Evolutionary conservation across 2,888 invertebrate genomes (phyloP).

Genomic region (Synergus umbraculus): DNA sequence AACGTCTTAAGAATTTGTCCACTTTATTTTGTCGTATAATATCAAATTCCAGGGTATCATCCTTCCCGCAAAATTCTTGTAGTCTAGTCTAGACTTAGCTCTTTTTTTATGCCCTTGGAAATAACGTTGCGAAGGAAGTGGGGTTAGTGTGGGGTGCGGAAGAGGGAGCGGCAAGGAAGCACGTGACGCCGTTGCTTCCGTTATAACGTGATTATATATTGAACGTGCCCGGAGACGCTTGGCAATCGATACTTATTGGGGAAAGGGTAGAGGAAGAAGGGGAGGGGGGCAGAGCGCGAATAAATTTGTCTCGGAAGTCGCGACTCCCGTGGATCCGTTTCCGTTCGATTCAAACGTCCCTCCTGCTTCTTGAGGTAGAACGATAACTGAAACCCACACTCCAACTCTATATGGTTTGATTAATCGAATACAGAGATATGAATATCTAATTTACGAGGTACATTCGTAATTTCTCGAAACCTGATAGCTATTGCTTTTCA

Average conservation of each 20-base stretch:
- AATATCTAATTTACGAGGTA: slow-evolving; percentile 26
- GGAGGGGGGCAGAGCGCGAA: slow-evolving; percentile 61
- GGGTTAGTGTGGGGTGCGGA: background rate
- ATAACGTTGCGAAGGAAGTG: slow-evolving; percentile 55
- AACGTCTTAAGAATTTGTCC: slow-evolving; percentile 64
- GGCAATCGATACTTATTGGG: slow-evolving; percentile 69
- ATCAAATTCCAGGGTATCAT: slow-evolving; percentile 65
- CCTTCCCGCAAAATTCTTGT: background rate
- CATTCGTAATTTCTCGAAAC: background rate
- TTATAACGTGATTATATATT: slow-evolving; percentile 72
- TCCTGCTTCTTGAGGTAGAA: slow-evolving; percentile 40
- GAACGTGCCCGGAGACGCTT: slow-evolving; percentile 53
- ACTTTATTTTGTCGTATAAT: slow-evolving; percentile 69
- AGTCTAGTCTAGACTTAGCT: background rate
- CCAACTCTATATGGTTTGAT: slow-evolving; percentile 20
- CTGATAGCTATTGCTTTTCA: slow-evolving; percentile 4
- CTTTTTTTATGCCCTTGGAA: slow-evolving; percentile 40
- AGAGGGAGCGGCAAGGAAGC: slow-evolving; percentile 52
- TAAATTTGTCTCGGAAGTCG: slow-evolving; percentile 72
- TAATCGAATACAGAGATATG: slow-evolving; percentile 32
- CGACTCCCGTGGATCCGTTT: slow-evolving; percentile 58
- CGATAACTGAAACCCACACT: slow-evolving; percentile 1
- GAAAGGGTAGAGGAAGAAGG: slow-evolving; percentile 45
- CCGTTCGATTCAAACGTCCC: slow-evolving; percentile 57
- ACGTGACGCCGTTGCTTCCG: slow-evolving; percentile 62